Conservation (phyloP, 2,113 vertebrate species). For the Pachyramphus minor region DNA sequence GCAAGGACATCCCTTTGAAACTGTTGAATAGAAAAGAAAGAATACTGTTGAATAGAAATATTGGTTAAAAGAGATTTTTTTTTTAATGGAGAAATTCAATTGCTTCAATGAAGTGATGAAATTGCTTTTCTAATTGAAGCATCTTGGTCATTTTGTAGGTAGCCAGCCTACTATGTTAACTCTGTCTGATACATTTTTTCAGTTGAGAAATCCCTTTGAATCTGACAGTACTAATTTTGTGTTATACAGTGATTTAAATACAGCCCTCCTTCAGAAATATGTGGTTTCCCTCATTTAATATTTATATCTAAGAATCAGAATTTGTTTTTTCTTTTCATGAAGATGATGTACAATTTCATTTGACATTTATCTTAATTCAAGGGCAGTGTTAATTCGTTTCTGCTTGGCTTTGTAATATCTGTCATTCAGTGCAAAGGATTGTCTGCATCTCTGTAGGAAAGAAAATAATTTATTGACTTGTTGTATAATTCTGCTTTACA, state of each 20-base stretch:
- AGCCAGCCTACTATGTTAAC: neutral
- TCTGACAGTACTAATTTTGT: neutral
- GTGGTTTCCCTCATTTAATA: neutral
- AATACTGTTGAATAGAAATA: neutral
- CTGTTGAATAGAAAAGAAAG: neutral
- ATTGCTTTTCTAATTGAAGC: neutral
- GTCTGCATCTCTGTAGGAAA: neutral
- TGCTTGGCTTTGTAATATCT: neutral
- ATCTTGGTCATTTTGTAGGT: neutral
- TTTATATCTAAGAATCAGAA: neutral
- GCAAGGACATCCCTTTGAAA: neutral
- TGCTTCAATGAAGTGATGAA: neutral
- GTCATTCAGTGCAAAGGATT: neutral
- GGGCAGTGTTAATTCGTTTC: neutral
- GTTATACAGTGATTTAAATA: neutral
- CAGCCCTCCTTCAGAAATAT: neutral
- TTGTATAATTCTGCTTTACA: neutral
- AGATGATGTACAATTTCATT: neutral
- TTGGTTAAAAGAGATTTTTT: neutral
- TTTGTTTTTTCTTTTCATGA: conserved; percentile 12
- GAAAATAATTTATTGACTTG: neutral
- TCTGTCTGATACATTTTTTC: neutral
- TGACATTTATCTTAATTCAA: conserved; percentile 7
- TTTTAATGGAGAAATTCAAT: neutral
- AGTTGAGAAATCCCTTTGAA: neutral